Evolutionary conservation across 2,888 invertebrate genomes (phyloP), one percentile per base, ranked within the genome.

Genomic region (Dolichomitus sp.): DNA sequence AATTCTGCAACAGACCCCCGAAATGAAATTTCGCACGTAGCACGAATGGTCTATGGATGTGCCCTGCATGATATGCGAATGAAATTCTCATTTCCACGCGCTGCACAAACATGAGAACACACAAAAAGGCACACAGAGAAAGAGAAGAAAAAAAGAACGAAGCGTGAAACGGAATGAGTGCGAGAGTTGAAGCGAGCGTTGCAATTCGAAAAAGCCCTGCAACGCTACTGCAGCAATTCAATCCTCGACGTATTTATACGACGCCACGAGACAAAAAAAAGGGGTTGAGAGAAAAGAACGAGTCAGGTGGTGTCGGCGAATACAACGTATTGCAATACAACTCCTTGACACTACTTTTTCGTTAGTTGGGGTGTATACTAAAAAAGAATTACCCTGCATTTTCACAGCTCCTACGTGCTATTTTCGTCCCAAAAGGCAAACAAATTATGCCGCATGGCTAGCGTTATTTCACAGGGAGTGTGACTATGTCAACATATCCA

Each of bases 21-120:
- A 70, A 59, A 76, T 57, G 37, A 42, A 50, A 42, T 75, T 42
- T 70, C 70, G 37, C 50, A 73, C 61, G 23, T n/a, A 61, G 17
- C 48, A 37, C 27, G 61, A 37, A 76, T 42, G 48, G 45, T 52
- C 42, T 40, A 23, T 59, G 27, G 65, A 78, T 73, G 30, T 7
- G 59, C 12, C 42, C 59, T 50, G 33, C 59, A 52, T 54, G 68
- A 42, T 59, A 54, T 69, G 57, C 30, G 73, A 76, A 65, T 50
- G 66, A 81, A 72, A 66, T 42, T 66, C 75, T 75, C 80, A 81
- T 81, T 81, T 81, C 75, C 80, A 65, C 69, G 65, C 48, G 65
- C 50, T 66, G 33, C 59, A 54, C 75, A 76, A 81, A 76, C 80
- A 75, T n/a, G 40, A 50, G 5, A 37, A 19, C 9, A 50, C 59